Evolutionary conservation across 2,113 vertebrate species (phyloP).

Genomic region (Alouatta palliata): DNA sequence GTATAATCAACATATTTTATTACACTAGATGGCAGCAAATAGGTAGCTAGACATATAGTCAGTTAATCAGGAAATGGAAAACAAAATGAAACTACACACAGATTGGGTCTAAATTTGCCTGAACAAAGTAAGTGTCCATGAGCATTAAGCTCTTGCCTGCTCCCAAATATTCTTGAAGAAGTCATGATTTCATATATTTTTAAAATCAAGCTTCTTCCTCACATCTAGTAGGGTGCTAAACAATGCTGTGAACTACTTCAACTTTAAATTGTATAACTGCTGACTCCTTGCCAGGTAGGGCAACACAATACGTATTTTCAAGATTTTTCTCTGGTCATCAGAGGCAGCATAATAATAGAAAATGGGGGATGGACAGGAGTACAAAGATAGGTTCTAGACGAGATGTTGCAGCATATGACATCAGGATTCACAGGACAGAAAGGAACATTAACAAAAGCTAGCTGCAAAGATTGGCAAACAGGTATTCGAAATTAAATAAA

Average conservation of each 20-base stretch:
- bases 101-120: not conserved
- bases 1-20: not conserved
- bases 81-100: conserved; percentile 27
- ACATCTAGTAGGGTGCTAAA: not conserved
- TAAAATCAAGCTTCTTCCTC: not conserved
- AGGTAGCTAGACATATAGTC: not conserved
- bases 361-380: not conserved
- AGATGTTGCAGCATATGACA: not conserved
- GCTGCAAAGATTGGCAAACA: not conserved
- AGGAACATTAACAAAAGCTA: not conserved
- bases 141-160: not conserved
- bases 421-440: not conserved
- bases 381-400: not conserved
- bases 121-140: not conserved
- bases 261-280: not conserved
- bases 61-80: conserved; percentile 32
- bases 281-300: not conserved
- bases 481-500: conserved; percentile 26
- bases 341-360: not conserved
- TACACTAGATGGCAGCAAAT: conserved; percentile 52
- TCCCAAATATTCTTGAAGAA: not conserved
- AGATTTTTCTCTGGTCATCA: not conserved
- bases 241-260: not conserved
- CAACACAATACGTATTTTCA: not conserved
- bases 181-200: not conserved